Evolutionary conservation across 37 sponge, comb jelly and placozoan species (phyloP).

Genomic region (Bolinopsis microptera): DNA sequence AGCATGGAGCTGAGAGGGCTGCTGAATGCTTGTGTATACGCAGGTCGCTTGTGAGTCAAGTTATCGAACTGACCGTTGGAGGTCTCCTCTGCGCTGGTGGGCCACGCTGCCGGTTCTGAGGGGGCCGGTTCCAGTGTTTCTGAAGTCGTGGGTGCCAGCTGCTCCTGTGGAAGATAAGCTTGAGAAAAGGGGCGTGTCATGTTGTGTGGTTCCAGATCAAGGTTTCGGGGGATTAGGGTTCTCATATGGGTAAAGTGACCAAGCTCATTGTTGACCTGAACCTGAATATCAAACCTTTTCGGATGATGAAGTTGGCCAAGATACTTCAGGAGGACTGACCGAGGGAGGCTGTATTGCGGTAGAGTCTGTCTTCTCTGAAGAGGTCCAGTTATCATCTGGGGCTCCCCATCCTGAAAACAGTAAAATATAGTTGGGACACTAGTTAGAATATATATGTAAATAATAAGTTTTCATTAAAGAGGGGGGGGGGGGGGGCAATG

Average conservation of each 20-base stretch:
- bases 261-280: no score
- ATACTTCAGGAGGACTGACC: neutral
- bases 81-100: neutral
- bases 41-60: conserved; percentile 37
- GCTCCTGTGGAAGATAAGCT: neutral
- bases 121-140: neutral
- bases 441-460: no score
- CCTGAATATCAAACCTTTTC: neutral
- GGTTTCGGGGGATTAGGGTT: no score
- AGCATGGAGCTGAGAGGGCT: neutral
- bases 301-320: neutral
- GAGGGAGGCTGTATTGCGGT: neutral
- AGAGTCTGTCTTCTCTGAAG: neutral
- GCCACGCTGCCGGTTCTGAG: neutral
- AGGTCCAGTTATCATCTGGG: neutral
- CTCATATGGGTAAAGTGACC: no score
- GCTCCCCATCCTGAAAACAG: conserved; percentile 5
- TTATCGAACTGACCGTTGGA: conserved; percentile 25
- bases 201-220: no score
- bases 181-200: no score
- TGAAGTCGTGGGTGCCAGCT: neutral
- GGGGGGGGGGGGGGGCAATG: no score
- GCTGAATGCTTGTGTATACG: conserved; percentile 58
- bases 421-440: no score
- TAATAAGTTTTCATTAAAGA: no score